A percentile compares a stretch with the other conserved stretches of the same genome.
Conservation (phyloP, 2,888 invertebrate genomes). For the Bombylius discolor region DNA sequence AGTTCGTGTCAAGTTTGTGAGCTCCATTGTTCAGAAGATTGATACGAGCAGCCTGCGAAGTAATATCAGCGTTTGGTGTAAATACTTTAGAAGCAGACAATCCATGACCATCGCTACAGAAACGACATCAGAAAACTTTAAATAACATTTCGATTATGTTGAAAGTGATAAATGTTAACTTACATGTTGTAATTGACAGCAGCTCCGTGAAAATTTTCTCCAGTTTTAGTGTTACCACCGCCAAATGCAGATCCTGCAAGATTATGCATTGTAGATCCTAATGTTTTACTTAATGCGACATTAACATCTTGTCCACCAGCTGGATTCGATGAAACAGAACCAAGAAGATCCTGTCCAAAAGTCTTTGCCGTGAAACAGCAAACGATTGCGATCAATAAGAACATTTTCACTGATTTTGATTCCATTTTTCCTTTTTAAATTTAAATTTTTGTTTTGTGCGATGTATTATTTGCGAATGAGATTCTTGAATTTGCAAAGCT, state of each 20-base stretch:
- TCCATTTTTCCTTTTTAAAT: too few relatives aligned
- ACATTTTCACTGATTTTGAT: too few relatives aligned
- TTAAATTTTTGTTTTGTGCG: too few relatives aligned
- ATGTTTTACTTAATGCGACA: not conserved
- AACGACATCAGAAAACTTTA: too few relatives aligned
- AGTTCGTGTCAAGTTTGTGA: slow-evolving; percentile 19
- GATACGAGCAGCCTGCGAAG: slow-evolving; percentile 16
- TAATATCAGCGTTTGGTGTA: slow-evolving; percentile 18
- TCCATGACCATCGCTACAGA: slow-evolving; percentile 22
- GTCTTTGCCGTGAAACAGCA: not conserved
- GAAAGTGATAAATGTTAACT: not conserved
- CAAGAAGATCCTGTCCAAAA: not conserved
- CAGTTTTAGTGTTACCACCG: slow-evolving; percentile 1
- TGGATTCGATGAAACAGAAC: slow-evolving; percentile 10
- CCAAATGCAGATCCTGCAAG: slow-evolving; percentile 2
- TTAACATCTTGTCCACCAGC: slow-evolving; percentile 1
- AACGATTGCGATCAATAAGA: not conserved
- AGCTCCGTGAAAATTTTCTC: slow-evolving; percentile 2
- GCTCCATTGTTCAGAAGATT: slow-evolving; percentile 21
- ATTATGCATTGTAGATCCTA: slow-evolving; percentile 6
- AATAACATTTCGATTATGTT: not conserved
- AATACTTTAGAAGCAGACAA: slow-evolving; percentile 21
- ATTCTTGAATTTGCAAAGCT: too few relatives aligned
- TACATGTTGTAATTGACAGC: slow-evolving; percentile 5
- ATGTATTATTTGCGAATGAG: too few relatives aligned